A percentile compares a stretch with the other conserved stretches of the same genome.
Evolutionary conservation across 2,113 vertebrate genomes (phyloP).

Genomic region (Pelusios castaneus): DNA sequence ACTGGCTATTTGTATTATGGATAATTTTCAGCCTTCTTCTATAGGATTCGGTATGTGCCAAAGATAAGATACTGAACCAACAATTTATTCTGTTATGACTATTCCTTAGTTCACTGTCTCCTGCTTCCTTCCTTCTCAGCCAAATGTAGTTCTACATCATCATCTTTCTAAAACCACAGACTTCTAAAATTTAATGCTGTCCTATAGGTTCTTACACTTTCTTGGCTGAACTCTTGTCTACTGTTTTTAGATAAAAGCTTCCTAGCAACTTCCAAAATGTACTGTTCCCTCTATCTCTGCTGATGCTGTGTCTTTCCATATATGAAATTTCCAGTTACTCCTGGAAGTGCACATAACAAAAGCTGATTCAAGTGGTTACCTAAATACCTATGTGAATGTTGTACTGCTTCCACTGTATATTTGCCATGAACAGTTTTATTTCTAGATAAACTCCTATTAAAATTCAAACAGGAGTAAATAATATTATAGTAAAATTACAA

Average conservation of each 20-base stretch:
- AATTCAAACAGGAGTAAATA: neutral
- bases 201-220: neutral
- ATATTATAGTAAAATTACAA: neutral
- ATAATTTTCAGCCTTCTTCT: neutral
- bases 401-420: neutral
- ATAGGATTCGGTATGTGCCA: neutral
- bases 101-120: neutral
- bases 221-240: neutral
- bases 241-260: neutral
- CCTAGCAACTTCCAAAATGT: neutral
- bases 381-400: neutral
- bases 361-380: neutral
- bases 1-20: neutral
- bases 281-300: neutral
- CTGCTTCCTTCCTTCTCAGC: neutral
- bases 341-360: neutral
- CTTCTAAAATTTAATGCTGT: neutral
- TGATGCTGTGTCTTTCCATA: neutral
- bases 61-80: neutral
- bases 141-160: fast-evolving
- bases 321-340: neutral
- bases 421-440: neutral
- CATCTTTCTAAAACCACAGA: neutral
- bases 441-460: neutral
- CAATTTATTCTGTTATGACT: neutral